Evolutionary conservation across 2,797 vertebrate species (phyloP), one percentile per base, ranked within the genome.

Genomic region (Onychomys leucogaster): DNA sequence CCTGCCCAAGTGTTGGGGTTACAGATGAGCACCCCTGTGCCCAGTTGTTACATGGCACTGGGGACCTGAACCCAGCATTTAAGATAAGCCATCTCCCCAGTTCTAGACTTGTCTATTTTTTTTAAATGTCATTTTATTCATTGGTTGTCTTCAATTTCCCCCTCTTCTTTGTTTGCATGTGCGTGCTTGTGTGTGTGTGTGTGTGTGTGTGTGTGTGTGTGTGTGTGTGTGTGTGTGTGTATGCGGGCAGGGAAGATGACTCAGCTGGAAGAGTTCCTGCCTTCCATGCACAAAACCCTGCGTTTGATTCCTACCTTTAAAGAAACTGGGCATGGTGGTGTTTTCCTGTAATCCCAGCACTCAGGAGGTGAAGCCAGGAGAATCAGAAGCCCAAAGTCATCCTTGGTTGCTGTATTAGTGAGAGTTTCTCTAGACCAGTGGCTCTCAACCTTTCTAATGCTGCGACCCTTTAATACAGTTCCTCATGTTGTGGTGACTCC

Each of bases 391-490:
- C 55, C 55, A 59, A 81, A 37, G n/a, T 82, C 80, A 82, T 49
- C 43, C 32, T 67, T 49, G 29, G 43, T 29, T n/a, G 49, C 32
- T n/a, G 4, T n/a, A 69, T 85, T 85, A 34, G 41, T 41, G 23
- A 59, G n/a, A n/a, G 23, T 82, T 82, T 82, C 80, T 59, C 80
- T 82, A 82, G 23, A 82, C n/a, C n/a, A 59, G n/a, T 59, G 80
- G 1, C 37, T 59, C 55, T 81, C 78, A 82, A 41, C 55, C 52
- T 67, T 67, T 29, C 63, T 67, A 67, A 67, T 67, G 29, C 29
- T 81, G 34, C 14, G 21, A n/a, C 11, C n/a, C 13, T 61, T 82
- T 82, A 59, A 61, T 61, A 61, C 13, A 41, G 80, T 61, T 82
- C 55, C 23, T 82, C 80, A 29, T 61, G 80, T 41, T 82, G 80